phyloP scores from a whole-genome alignment of 2,888 invertebrate species.

The Sipha maydis region DNA sequence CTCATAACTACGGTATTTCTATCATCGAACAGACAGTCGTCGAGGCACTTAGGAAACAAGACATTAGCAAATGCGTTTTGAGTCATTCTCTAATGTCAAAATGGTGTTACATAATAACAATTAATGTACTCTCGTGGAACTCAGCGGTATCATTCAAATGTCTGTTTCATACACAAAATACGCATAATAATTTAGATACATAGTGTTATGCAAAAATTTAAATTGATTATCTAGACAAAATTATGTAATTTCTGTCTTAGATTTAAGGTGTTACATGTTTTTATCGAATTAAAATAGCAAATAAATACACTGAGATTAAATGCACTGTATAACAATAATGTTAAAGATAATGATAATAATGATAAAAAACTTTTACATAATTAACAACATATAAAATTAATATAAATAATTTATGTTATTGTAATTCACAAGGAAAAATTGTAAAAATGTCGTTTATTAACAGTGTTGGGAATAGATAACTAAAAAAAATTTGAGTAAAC shows the following conservation, averaged over 20 bases:
- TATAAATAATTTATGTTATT: too few species aligned
- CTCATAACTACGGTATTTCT: not conserved
- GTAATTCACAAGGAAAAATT: too few species aligned
- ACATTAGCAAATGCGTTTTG: not conserved
- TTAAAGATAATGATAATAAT: too few species aligned
- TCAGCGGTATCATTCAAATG: not conserved
- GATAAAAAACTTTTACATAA: too few species aligned
- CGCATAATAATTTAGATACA: not conserved
- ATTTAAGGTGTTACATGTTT: not conserved
- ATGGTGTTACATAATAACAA: slow-evolving; percentile 14
- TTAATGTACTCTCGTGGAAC: not conserved
- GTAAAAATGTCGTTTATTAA: too few species aligned
- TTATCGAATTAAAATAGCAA: too few species aligned
- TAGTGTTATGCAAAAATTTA: not conserved
- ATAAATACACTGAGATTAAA: too few species aligned
- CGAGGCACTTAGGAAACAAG: not conserved
- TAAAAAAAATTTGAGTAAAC: too few species aligned
- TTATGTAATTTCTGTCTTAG: not conserved
- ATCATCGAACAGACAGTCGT: not conserved
- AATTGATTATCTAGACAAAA: not conserved
- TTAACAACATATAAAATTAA: too few species aligned
- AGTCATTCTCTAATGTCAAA: slow-evolving; percentile 16
- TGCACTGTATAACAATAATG: too few species aligned
- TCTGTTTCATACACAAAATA: too few species aligned
- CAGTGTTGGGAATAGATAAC: too few species aligned